Evolutionary conservation across 35 echinoderm and acorn worm species (phyloP).

Genomic region (Heliocidaris erythrogramma): DNA sequence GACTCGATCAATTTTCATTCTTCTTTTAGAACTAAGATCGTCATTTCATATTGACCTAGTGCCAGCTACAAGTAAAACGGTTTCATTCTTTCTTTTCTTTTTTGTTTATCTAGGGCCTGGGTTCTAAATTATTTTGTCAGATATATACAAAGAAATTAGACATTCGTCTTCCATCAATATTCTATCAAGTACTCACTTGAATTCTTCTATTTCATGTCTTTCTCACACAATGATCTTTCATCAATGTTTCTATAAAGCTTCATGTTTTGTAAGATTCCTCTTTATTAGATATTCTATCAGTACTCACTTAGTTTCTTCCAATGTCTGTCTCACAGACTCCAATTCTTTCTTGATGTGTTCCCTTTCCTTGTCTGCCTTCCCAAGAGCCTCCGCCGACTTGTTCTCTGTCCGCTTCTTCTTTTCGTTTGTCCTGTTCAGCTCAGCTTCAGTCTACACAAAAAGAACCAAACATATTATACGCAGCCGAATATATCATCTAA

Average conservation of each 20-base stretch:
- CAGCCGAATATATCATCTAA: too few species aligned
- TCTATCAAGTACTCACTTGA: slow-evolving; percentile 68
- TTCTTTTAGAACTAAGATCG: too few species aligned
- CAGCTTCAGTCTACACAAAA: slow-evolving; percentile 66
- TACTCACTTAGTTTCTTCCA: slow-evolving; percentile 90
- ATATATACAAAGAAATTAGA: too few species aligned
- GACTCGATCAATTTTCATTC: too few species aligned
- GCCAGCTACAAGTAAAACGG: too few species aligned
- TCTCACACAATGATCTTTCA: slow-evolving; percentile 42
- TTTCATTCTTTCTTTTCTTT: too few species aligned
- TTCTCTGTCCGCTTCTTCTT: slow-evolving; percentile 83
- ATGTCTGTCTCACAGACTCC: slow-evolving; percentile 84
- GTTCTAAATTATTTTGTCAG: too few species aligned
- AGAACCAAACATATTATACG: too few species aligned
- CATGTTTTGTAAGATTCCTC: slow-evolving; percentile 83
- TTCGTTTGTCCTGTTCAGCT: slow-evolving; percentile 78
- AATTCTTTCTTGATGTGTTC: slow-evolving; percentile 97
- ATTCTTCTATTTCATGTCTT: slow-evolving; percentile 72
- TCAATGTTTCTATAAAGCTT: slow-evolving; percentile 31
- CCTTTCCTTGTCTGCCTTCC: slow-evolving; percentile 94
- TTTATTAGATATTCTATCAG: background rate
- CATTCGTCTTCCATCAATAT: background rate
- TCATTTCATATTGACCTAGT: too few species aligned
- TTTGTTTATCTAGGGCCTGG: too few species aligned
- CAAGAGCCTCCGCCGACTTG: slow-evolving; percentile 90